Percentiles rank a stretch among this genome's conserved stretches.
phyloP scores from a whole-genome alignment of 2,888 invertebrate species.

The Protophormia terraenovae region DNA sequence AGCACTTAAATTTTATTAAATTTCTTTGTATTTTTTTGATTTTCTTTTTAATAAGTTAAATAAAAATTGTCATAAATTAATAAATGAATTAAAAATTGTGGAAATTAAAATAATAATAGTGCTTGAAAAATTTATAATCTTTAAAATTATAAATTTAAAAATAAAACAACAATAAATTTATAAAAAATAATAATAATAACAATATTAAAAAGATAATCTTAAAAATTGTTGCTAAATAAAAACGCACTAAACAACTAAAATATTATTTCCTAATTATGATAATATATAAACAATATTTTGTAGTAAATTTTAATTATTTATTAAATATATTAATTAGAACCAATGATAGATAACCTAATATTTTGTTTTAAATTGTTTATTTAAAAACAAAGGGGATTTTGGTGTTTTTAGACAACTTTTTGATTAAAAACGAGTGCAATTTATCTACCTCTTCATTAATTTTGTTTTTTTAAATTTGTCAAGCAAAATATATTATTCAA shows the following conservation, averaged over 20 bases:
- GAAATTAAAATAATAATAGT: neutral
- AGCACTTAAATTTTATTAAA: neutral
- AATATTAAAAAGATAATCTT: neutral
- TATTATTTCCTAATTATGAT: slow-evolving; percentile 18
- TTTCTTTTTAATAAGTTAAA: neutral
- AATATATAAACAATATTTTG: neutral
- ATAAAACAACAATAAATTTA: neutral
- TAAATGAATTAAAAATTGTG: neutral
- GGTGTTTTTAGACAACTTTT: neutral
- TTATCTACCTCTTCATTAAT: neutral
- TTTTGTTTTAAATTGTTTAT: neutral
- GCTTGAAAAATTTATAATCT: neutral
- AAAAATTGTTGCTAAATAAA: neutral
- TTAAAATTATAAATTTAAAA: neutral
- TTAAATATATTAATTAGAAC: neutral
- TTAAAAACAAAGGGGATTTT: no score
- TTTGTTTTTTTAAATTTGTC: neutral
- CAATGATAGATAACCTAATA: neutral
- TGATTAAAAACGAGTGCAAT: neutral
- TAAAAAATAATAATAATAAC: neutral
- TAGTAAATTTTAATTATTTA: neutral
- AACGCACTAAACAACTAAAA: neutral
- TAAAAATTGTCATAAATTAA: neutral
- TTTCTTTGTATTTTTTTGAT: neutral
- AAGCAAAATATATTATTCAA: neutral